phyloP scores from a whole-genome alignment of 1,140 invertebrate species.

The Saccostrea echinata region DNA sequence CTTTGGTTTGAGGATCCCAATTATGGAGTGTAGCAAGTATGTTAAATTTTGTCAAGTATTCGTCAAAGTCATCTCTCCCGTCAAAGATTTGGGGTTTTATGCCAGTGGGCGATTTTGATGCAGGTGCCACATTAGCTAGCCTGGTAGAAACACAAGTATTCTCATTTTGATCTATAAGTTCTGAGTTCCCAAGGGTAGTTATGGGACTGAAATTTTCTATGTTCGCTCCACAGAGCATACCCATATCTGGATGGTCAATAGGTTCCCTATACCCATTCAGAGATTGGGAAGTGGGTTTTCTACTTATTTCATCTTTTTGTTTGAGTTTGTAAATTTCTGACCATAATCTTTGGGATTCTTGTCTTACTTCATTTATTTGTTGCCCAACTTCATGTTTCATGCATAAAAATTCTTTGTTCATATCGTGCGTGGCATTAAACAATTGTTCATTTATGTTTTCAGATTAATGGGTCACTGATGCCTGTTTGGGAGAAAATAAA shows the following conservation, averaged over 20 bases:
- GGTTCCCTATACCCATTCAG: neutral
- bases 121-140: too few relatives aligned
- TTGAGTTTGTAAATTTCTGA: neutral
- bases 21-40: constrained; percentile 42
- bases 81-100: constrained; percentile 47
- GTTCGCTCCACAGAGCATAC: neutral
- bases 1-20: constrained; percentile 38
- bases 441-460: constrained; percentile 1
- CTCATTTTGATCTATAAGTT: neutral
- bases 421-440: neutral
- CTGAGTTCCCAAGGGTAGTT: neutral
- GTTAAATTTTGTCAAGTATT: constrained; percentile 52
- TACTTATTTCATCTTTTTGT: neutral
- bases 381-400: neutral
- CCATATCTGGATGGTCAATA: neutral
- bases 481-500: too few relatives aligned
- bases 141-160: neutral
- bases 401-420: neutral
- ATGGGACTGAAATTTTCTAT: neutral
- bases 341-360: neutral
- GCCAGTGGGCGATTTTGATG: neutral
- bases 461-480: neutral
- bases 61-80: neutral
- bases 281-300: neutral
- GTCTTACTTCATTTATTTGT: neutral